Conservation (phyloP, 2,888 invertebrate species). For the Mesopsocus fuscifrons region DNA sequence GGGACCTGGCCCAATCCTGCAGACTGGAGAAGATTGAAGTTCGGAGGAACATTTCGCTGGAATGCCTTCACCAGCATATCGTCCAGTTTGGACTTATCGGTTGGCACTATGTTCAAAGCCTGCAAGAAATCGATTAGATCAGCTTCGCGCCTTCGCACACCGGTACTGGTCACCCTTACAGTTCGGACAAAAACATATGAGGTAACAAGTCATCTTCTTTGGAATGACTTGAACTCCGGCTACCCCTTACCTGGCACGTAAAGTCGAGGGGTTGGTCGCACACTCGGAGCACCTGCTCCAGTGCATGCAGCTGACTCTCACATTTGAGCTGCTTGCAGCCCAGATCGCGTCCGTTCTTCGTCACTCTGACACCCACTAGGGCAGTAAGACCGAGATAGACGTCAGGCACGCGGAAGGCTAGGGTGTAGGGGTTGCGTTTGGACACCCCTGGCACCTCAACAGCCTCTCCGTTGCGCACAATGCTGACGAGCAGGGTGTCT, state of each 20-base stretch:
- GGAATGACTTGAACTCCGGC: conserved; percentile 8
- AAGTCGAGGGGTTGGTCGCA: conserved; percentile 69
- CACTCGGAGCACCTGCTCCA: conserved; percentile 59
- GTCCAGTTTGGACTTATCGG: conserved; percentile 59
- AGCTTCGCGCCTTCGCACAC: too few relatives aligned
- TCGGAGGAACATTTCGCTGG: conserved; percentile 68
- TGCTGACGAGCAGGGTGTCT: conserved; percentile 55
- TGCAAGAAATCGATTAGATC: conserved; percentile 24
- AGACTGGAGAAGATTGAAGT: conserved; percentile 49
- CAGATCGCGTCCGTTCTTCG: conserved; percentile 59
- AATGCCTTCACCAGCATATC: conserved; percentile 63
- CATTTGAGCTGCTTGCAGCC: conserved; percentile 75
- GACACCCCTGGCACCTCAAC: conserved; percentile 55
- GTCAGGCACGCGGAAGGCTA: conserved; percentile 68
- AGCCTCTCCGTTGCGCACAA: conserved; percentile 64
- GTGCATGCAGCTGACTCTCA: conserved; percentile 62
- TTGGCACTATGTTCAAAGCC: conserved; percentile 61
- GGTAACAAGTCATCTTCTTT: neutral
- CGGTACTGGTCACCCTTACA: neutral
- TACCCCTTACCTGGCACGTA: conserved; percentile 56
- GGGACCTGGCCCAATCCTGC: conserved; percentile 20
- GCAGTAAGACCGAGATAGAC: conserved; percentile 15
- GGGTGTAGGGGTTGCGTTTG: conserved; percentile 62
- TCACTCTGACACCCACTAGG: conserved; percentile 52
- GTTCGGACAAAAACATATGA: conserved; percentile 1